These are phyloP conservation scores for Oscheius myriophilus DNA, from an alignment of 2,888 invertebrate species.

Conservation along the genomic window DNA sequence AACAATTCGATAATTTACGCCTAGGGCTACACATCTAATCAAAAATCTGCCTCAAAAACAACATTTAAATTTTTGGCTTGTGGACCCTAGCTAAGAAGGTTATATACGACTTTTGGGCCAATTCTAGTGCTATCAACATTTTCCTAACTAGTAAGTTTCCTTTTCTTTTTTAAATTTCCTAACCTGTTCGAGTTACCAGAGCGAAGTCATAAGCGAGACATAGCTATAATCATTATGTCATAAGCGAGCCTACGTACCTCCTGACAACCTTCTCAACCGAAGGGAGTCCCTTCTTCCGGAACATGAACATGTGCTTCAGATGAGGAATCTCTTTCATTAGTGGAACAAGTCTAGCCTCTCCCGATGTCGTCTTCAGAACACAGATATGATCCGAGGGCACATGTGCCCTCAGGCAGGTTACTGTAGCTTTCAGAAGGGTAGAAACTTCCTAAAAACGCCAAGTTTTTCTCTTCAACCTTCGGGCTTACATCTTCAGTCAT, in stretches of 20 bases:
- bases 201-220: background rate
- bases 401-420: conserved; percentile 31
- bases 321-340: conserved; percentile 19
- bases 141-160: no score
- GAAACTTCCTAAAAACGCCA: conserved; percentile 19
- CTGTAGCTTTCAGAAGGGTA: conserved; percentile 12
- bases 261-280: conserved; percentile 28
- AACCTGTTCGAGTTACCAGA: no score
- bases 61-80: no score
- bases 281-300: conserved; percentile 29
- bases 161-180: no score
- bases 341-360: conserved; percentile 29
- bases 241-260: conserved; percentile 6
- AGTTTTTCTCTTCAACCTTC: no score
- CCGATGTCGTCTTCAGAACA: conserved; percentile 32
- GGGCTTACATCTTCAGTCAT: conserved; percentile 2
- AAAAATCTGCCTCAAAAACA: no score
- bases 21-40: no score
- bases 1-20: no score
- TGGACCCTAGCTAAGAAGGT: no score
- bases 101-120: no score
- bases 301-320: conserved; percentile 37
- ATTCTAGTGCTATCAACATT: no score
- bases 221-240: background rate
- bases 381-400: conserved; percentile 29